phyloP scores from a whole-genome alignment of 2,113 vertebrate species.

The Chlamydotis undulata region DNA sequence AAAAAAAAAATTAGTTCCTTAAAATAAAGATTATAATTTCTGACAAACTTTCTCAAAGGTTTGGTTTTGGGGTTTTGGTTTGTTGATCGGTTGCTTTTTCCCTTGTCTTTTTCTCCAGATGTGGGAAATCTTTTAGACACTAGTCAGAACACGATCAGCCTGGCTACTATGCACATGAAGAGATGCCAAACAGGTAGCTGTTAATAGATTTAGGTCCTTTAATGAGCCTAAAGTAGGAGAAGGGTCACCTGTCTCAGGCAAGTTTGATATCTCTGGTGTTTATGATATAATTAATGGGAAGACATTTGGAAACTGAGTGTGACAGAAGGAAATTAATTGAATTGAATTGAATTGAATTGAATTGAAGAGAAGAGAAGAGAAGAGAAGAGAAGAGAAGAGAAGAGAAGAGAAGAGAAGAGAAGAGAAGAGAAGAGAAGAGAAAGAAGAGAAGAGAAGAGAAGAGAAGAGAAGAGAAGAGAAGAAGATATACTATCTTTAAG shows the following conservation, averaged over 20 bases:
- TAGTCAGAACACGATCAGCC: not conserved
- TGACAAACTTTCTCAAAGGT: not conserved
- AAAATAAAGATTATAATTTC: not conserved
- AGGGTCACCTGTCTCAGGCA: not conserved
- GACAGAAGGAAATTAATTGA: not conserved
- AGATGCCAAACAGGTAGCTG: not conserved
- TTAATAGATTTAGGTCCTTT: not conserved
- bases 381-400: no score
- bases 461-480: not conserved
- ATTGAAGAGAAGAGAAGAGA: no score
- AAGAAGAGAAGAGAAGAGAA: not conserved
- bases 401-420: not conserved
- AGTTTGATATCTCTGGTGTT: not conserved
- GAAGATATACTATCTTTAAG: not conserved
- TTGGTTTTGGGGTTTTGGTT: accelerated
- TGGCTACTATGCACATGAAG: not conserved
- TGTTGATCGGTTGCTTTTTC: not conserved
- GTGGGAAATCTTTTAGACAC: not conserved
- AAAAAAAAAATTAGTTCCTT: not conserved
- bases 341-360: no score
- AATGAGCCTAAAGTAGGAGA: not conserved
- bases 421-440: no score
- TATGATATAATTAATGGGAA: not conserved
- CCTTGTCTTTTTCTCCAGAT: not conserved
- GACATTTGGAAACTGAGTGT: not conserved